Evolutionary conservation across 2,888 invertebrate genomes (phyloP).

Genomic region (Idaea aversata): DNA sequence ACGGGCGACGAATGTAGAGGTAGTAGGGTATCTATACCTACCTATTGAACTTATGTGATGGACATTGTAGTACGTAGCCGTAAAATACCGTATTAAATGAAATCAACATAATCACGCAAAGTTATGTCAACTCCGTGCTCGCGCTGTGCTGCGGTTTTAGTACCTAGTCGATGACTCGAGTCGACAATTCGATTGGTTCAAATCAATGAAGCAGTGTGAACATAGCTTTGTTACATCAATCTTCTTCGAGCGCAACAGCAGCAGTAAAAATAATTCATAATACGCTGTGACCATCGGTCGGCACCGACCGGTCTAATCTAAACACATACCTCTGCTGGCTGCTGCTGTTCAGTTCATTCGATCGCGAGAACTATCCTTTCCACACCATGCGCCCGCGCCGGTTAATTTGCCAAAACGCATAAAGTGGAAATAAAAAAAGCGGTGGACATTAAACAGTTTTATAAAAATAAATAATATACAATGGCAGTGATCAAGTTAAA

Average conservation of each 20-base stretch:
- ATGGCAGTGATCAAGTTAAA: conserved; percentile 68
- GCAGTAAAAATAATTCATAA: not conserved
- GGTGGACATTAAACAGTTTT: conserved; percentile 24
- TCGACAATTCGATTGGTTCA: not conserved
- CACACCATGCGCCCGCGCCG: conserved; percentile 15
- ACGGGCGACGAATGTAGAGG: conserved; percentile 25
- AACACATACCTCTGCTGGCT: conserved; percentile 10
- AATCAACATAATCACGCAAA: not conserved
- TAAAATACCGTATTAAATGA: not conserved
- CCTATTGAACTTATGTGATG: too few relatives aligned
- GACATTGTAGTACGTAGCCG: conserved; percentile 1
- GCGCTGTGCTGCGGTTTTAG: not conserved
- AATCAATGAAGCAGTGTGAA: not conserved
- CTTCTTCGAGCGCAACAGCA: not conserved
- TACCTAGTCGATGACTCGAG: not conserved
- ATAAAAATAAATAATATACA: conserved; percentile 25
- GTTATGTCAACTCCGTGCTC: not conserved
- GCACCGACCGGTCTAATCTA: conserved; percentile 3
- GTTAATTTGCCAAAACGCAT: conserved; percentile 11
- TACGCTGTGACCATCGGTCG: not conserved
- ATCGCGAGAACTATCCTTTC: conserved; percentile 12
- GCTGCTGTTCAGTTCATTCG: conserved; percentile 8
- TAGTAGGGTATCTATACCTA: conserved; percentile 1
- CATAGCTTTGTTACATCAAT: not conserved
- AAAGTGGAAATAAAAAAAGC: conserved; percentile 19